Evolutionary conservation across 2,113 vertebrate species (phyloP).

Genomic region (Propithecus coquereli): DNA sequence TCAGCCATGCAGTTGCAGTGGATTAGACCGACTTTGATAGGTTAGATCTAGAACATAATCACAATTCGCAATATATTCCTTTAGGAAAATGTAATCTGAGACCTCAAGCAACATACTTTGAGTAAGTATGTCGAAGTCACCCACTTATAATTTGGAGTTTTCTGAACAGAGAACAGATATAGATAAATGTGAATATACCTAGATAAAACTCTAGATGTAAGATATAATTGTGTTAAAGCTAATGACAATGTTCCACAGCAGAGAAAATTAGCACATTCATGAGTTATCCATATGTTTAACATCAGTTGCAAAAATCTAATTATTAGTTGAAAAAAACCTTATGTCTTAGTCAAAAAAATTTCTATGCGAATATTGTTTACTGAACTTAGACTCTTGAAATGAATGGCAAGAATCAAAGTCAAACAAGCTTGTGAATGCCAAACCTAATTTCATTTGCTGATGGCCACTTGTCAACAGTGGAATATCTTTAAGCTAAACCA

Average conservation of each 20-base stretch:
- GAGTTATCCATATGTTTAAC: constrained; percentile 35
- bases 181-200: background rate
- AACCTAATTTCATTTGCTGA: background rate
- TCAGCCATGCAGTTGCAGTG: background rate
- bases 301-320: constrained; percentile 51
- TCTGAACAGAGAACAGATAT: background rate
- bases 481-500: constrained; percentile 9
- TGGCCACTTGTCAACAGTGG: background rate
- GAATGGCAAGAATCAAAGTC: background rate
- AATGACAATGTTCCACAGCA: background rate
- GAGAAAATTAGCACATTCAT: background rate
- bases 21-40: background rate
- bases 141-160: background rate
- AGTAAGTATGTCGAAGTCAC: background rate
- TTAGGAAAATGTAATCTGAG: background rate
- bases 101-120: background rate
- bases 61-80: background rate
- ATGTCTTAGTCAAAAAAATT: background rate
- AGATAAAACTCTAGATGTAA: constrained; percentile 25
- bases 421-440: background rate
- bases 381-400: background rate
- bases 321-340: constrained; percentile 38
- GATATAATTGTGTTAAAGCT: background rate
- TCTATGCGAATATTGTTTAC: background rate
- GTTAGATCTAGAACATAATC: background rate